A percentile compares a stretch with the other conserved stretches of the same genome.
Conservation (phyloP, 2,797 vertebrate species). For the Prunella strophiata region DNA sequence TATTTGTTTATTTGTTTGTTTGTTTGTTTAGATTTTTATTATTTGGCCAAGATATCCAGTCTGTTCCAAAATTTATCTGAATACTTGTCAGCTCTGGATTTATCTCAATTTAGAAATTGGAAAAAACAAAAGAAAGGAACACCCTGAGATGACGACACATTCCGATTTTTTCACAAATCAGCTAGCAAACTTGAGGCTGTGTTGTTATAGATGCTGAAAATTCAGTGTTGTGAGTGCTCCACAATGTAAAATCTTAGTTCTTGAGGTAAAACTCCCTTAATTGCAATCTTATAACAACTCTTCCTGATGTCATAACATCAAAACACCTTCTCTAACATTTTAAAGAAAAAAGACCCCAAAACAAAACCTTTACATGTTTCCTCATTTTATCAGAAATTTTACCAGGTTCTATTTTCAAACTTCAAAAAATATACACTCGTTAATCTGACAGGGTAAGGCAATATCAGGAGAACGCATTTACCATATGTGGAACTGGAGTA, state of each 20-base stretch:
- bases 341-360: neutral
- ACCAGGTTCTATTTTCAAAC: neutral
- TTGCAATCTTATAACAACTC: neutral
- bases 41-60: neutral
- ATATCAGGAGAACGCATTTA: slow-evolving; percentile 14
- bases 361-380: neutral
- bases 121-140: neutral
- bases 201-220: neutral
- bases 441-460: neutral
- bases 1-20: neutral
- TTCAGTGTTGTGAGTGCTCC: neutral
- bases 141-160: neutral
- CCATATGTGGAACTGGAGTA: neutral
- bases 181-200: neutral
- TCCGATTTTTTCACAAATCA: neutral
- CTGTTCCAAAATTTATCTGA: neutral
- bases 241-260: neutral
- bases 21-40: neutral
- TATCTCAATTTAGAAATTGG: neutral
- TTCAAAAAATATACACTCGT: neutral
- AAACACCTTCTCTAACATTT: neutral
- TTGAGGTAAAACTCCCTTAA: neutral
- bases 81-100: neutral
- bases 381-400: neutral
- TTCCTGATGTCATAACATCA: neutral